These are phyloP conservation scores for Oreochromis mossambicus DNA, from an alignment of 2,797 vertebrate genomes.

Conservation along the genomic window DNA sequence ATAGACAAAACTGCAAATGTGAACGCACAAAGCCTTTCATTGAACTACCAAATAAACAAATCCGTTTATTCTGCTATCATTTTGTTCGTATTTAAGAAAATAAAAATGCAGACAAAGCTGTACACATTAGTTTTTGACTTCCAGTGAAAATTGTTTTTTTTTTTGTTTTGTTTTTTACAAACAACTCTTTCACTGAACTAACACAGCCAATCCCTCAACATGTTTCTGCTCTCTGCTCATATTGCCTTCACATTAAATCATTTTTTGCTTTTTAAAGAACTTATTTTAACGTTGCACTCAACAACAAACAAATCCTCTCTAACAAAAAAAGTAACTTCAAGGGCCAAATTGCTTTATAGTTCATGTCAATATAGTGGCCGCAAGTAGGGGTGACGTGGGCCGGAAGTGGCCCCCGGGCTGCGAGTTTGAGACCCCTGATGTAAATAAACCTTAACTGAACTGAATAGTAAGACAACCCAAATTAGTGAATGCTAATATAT, in stretches of 20 bases:
- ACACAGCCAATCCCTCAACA: background rate
- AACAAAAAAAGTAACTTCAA: background rate
- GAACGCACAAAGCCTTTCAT: background rate
- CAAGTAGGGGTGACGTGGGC: background rate
- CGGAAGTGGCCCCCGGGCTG: background rate
- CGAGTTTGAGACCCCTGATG: background rate
- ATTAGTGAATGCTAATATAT: background rate
- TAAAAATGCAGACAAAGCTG: background rate
- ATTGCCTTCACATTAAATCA: accelerated
- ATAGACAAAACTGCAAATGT: background rate
- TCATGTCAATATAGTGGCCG: accelerated
- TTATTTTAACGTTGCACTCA: background rate
- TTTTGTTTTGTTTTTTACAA: background rate
- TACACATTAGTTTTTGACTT: background rate
- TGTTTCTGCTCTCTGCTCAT: accelerated
- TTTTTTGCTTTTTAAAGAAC: background rate
- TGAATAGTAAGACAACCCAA: background rate
- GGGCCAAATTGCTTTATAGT: background rate
- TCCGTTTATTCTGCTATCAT: background rate
- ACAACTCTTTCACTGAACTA: background rate
- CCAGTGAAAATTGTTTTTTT: too few species aligned
- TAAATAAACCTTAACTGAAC: background rate
- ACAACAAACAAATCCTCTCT: background rate
- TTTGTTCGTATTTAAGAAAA: accelerated
- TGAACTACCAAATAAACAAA: background rate